These are phyloP conservation scores for Adelosebastes latens DNA, from an alignment of 2,797 vertebrate species.

Conservation along the genomic window DNA sequence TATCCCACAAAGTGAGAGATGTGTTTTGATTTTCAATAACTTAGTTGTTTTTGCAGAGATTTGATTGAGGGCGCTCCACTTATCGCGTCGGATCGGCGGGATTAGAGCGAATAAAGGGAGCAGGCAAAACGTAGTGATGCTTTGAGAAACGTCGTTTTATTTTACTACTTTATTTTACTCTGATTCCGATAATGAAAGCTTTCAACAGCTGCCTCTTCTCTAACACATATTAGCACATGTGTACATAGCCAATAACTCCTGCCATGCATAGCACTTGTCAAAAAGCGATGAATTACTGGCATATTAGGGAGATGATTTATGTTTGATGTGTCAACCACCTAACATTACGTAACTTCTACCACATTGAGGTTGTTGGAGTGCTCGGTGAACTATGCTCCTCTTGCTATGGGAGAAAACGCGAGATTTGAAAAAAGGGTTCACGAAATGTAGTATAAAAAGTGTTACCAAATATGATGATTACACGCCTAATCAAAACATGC, in stretches of 20 bases:
- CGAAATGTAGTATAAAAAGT: background rate
- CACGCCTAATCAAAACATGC: background rate
- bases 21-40: constrained; percentile 59
- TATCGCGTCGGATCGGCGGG: constrained; percentile 15
- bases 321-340: constrained; percentile 17
- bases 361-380: background rate
- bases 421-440: background rate
- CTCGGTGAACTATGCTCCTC: background rate
- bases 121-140: constrained; percentile 6
- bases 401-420: background rate
- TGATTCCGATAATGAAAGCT: constrained; percentile 18
- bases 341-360: constrained; percentile 16
- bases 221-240: constrained; percentile 19
- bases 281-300: constrained; percentile 38
- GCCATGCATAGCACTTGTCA: constrained; percentile 30
- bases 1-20: constrained; percentile 47
- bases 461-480: background rate
- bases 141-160: constrained; percentile 6
- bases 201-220: constrained; percentile 57
- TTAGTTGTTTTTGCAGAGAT: constrained; percentile 40
- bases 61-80: constrained; percentile 23
- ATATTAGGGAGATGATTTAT: constrained; percentile 56
- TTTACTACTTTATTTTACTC: background rate
- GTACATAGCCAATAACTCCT: constrained; percentile 32
- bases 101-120: constrained; percentile 41